Base-by-base conservation (phyloP, 2,113 vertebrate genomes). In the Spea bombifrons region DNA sequence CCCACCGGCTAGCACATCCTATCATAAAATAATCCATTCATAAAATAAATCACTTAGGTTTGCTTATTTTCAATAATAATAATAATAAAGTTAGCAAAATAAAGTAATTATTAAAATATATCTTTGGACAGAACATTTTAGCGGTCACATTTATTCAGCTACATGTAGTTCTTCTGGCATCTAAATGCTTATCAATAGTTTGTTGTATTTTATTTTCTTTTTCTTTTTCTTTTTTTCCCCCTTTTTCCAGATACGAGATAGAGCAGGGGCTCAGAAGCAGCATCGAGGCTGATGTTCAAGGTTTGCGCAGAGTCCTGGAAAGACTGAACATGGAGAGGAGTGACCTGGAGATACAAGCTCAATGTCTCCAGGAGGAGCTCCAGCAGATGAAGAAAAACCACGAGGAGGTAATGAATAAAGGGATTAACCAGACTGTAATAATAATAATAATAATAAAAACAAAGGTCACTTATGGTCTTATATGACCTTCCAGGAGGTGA, bases 341-440 rank as follows among this genome's bases (percentile, higher is more conserved):
- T 0, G 90, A 91, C 59, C 89, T 98, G 82, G 89, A 94, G 69
- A 94, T 93, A 66, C 92, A 97, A 52, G 90, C 96, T 80, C 94
- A 97, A 83, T 92, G 93, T 70, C 91, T 98, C 57, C 93, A 91
- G 86, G 93, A 96, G 86, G 96, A 96, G 83, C 86, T 98, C 84
- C 83, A 93, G 4, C 89, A 90, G 76, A 89, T 97, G 84, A 96
- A 91, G 90, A 97, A 95, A 90, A 95, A 90, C 84, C 96, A 97
- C 0, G 84, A 82, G 1, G 95, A 97, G 91, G 95, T 96, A 84
- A 90, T 6, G 8, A 59, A 13, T 13, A 59, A 12, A 52, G 1
- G 55, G 4, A 12, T 5, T 30, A 30, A 30, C 30, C 1, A 2
- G 30, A 30, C 30, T 30, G 30, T 30, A 30, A 30, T 30, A 30